phyloP scores from a whole-genome alignment of 2,888 invertebrate species.

The Mythimna lalbum region DNA sequence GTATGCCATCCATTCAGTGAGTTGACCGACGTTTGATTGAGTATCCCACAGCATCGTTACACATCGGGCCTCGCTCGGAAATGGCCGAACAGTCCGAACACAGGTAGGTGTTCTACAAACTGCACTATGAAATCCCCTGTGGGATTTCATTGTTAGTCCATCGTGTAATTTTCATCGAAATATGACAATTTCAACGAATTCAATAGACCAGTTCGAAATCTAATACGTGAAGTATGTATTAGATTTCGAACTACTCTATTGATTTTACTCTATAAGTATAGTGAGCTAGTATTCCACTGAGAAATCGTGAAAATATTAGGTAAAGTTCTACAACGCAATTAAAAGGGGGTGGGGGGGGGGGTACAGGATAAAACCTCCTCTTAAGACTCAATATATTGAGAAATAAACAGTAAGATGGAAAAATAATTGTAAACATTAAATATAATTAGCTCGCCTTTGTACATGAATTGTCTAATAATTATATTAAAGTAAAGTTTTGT shows the following conservation, averaged over 20 bases:
- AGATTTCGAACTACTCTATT: constrained; percentile 1
- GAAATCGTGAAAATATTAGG: too few relatives aligned
- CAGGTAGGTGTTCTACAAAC: constrained; percentile 5
- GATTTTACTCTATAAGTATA: background rate
- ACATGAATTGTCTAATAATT: too few relatives aligned
- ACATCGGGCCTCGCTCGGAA: constrained; percentile 4
- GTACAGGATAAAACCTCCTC: too few relatives aligned
- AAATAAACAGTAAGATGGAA: too few relatives aligned
- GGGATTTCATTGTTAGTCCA: constrained; percentile 5
- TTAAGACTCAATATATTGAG: too few relatives aligned
- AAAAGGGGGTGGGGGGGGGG: too few relatives aligned
- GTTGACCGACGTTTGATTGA: constrained; percentile 51
- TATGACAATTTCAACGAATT: background rate
- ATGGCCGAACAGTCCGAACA: constrained; percentile 19
- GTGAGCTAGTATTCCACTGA: too few relatives aligned
- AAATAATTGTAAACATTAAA: too few relatives aligned
- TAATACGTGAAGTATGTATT: background rate
- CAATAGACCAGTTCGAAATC: too few relatives aligned
- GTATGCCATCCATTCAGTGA: constrained; percentile 18
- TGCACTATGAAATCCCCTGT: constrained; percentile 11
- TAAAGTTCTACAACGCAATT: too few relatives aligned
- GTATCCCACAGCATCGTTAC: constrained; percentile 29
- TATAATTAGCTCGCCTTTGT: too few relatives aligned
- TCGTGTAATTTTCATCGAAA: constrained; percentile 12
- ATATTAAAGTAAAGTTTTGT: too few relatives aligned